Conservation (phyloP, 2,797 vertebrate species). For the Erithacus rubecula region DNA sequence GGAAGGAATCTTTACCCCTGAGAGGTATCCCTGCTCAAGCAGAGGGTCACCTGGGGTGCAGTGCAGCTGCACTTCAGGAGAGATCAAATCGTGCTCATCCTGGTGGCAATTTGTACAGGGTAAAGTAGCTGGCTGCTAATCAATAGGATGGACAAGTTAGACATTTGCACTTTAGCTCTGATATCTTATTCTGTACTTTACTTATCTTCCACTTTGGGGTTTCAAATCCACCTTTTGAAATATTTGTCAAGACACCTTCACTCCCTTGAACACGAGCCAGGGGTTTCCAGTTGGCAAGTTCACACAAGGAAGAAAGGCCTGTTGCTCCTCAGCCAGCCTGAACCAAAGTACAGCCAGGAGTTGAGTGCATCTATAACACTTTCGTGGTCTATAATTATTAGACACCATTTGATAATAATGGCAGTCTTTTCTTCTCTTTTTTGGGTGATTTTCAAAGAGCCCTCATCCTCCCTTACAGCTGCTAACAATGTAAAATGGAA, state of each 20-base stretch:
- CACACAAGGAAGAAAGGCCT: background rate
- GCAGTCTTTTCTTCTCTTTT: slow-evolving; percentile 30
- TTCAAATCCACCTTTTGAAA: background rate
- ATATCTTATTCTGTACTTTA: background rate
- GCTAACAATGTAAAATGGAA: slow-evolving; percentile 44
- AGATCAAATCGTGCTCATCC: background rate
- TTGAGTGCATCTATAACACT: background rate
- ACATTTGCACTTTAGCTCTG: background rate
- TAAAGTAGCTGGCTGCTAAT: background rate
- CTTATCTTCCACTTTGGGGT: background rate
- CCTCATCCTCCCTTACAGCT: slow-evolving; percentile 32
- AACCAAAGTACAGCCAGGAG: background rate
- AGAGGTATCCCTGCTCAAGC: background rate
- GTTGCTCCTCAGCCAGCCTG: background rate
- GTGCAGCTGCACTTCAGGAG: background rate
- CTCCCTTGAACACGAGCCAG: background rate
- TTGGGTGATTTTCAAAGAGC: slow-evolving; percentile 44
- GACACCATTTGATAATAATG: slow-evolving; percentile 1
- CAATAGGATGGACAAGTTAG: rapidly evolving
- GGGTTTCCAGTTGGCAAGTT: background rate
- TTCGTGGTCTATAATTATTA: slow-evolving; percentile 1
- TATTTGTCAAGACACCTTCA: background rate
- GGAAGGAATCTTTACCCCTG: background rate
- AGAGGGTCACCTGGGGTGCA: background rate
- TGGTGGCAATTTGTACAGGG: background rate